Evolutionary conservation across 2,797 vertebrate genomes (phyloP).

Genomic region (Eremophila alpestris): DNA sequence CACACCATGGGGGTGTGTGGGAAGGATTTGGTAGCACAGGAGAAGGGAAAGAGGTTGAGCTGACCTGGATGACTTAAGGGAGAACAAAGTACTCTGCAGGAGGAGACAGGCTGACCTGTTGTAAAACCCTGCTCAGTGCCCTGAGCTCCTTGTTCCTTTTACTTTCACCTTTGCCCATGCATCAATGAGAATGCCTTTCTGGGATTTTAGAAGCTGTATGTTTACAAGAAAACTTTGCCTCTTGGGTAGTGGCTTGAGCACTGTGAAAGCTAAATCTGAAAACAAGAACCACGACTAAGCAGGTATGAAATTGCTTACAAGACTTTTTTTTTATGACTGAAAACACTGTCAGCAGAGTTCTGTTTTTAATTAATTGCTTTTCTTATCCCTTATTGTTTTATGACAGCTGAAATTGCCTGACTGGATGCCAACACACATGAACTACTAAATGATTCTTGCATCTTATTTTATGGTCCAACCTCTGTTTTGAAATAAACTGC

Average conservation of each 20-base stretch:
- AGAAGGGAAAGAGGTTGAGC: background rate
- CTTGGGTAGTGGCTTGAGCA: background rate
- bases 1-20: accelerated
- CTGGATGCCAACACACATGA: background rate
- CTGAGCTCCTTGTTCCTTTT: background rate
- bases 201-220: background rate
- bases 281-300: background rate
- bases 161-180: background rate
- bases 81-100: background rate
- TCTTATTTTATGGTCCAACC: background rate
- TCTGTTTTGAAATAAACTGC: constrained; percentile 20
- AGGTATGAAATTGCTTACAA: constrained; percentile 9
- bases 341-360: background rate
- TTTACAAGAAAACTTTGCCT: background rate
- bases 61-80: background rate
- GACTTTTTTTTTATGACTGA: background rate
- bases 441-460: background rate
- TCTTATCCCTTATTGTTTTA: constrained; percentile 42
- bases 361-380: background rate
- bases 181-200: background rate
- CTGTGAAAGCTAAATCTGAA: background rate
- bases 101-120: background rate
- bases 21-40: background rate
- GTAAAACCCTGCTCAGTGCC: background rate
- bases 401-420: constrained; percentile 1